Base-by-base conservation (phyloP, 1,140 invertebrate genomes). In the Euwallacea similis region DNA sequence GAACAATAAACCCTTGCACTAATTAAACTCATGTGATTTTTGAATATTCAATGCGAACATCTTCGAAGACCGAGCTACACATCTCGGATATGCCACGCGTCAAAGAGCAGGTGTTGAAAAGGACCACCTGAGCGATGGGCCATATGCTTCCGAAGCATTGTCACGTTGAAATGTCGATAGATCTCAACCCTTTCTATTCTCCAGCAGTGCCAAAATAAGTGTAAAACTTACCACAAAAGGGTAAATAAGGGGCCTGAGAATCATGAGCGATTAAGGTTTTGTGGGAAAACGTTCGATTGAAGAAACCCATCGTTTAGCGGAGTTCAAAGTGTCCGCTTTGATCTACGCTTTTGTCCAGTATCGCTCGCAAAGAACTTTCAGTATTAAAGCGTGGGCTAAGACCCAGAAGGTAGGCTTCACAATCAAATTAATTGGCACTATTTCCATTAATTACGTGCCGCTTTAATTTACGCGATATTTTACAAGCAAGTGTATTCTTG, bases 131-230 rank as follows among this genome's bases (percentile, higher is more conserved):
- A 69, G 55, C 33, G 41, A 41, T 62, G 7, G 62, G 33, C 67
- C 67, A 69, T 69, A 69, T 69, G 67, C 67, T 60, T 62, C 67
- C 46, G 67, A 62, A 50, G 67, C 46, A 69, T 69, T 69, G 67
- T 69, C 67, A 69, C 67, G 21, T 53, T 7, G 15, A 61, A 69
- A 63, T 54, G 47, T 44, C 50, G 60, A 62, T 61, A 69, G 58
- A 69, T 53, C 33, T 63, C 44, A 53, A 61, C 58, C 60, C 67
- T 69, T 69, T 50, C 56, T 21, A 46, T 42, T 53, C 60, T 41
- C 16, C 42, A 55, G 43, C 50, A 50, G 67, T 69, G 67, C 67
- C 47, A 69, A 69, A 69, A 55, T 69, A 69, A 69, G 67, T 69
- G 67, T 69, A 69, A 69, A 69, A 69, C 67, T 69, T 69, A 13